phyloP scores from a whole-genome alignment of 2,797 vertebrate genomes.

The Capromys pilorides region DNA sequence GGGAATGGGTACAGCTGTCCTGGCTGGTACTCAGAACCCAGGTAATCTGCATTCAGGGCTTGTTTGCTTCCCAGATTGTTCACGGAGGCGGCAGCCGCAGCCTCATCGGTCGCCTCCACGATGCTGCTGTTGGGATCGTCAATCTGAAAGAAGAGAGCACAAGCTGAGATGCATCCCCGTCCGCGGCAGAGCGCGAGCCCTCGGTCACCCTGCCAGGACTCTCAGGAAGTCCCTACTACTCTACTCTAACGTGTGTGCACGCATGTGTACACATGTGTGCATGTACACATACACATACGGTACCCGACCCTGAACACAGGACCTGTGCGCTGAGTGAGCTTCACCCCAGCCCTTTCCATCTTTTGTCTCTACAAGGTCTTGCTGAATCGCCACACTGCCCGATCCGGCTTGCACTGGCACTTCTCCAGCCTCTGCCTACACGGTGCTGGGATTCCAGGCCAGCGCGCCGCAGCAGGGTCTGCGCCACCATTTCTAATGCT shows the following conservation, averaged over 20 bases:
- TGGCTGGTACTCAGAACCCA: conserved; percentile 81
- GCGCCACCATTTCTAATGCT: neutral
- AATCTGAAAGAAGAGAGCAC: conserved; percentile 83
- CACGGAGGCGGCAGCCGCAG: conserved; percentile 61
- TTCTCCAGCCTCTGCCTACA: neutral
- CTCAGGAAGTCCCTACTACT: neutral
- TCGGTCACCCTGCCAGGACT: neutral
- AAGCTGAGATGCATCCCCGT: neutral
- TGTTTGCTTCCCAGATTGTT: conserved; percentile 84
- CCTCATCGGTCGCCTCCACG: conserved; percentile 81
- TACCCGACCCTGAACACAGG: neutral
- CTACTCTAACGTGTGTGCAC: too few species aligned
- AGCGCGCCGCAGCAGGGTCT: neutral
- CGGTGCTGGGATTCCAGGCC: neutral
- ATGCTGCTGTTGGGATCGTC: conserved; percentile 84
- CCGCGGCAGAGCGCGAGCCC: too few species aligned
- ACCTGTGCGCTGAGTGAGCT: neutral
- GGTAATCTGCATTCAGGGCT: conserved; percentile 85
- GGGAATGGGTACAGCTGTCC: conserved; percentile 84
- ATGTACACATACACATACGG: neutral
- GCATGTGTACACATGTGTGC: too few species aligned
- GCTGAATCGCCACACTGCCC: neutral
- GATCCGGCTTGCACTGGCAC: neutral
- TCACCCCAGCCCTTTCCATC: neutral
- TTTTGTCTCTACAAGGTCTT: neutral